These are phyloP conservation scores for Isaurus tuberculatus DNA, from an alignment of 92 coral and sea anemone species.

Conservation along the genomic window DNA sequence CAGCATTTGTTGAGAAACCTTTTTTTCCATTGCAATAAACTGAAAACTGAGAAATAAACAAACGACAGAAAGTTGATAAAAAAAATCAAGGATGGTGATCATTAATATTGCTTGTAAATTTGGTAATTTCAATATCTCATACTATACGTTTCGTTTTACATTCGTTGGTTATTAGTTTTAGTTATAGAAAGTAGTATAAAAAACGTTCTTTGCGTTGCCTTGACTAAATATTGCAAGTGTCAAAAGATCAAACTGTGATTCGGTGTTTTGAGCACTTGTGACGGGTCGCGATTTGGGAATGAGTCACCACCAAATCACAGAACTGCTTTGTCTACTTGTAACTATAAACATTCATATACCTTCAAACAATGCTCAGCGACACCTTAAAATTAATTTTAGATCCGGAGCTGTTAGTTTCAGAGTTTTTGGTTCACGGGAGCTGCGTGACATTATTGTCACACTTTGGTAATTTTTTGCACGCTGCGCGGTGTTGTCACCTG, in stretches of 20 bases:
- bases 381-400: not conserved
- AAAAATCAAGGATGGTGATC: not conserved
- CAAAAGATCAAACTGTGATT: not conserved
- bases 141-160: no score
- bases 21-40: not conserved
- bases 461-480: conserved; percentile 28
- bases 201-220: conserved; percentile 14
- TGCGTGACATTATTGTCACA: conserved; percentile 46
- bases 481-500: conserved; percentile 2
- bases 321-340: not conserved
- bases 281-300: not conserved
- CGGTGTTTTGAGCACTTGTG: not conserved
- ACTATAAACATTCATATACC: not conserved
- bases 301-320: not conserved
- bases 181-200: no score
- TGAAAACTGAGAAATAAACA: conserved; percentile 7
- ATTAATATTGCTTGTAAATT: not conserved
- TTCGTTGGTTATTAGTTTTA: no score
- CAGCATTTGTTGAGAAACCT: not conserved
- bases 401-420: not conserved
- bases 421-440: not conserved
- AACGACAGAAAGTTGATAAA: not conserved
- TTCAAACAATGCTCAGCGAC: not conserved
- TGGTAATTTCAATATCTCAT: no score
- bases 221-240: not conserved